Base-by-base conservation (phyloP, 2,113 vertebrate species). In the Dicerorhinus sumatrensis region DNA sequence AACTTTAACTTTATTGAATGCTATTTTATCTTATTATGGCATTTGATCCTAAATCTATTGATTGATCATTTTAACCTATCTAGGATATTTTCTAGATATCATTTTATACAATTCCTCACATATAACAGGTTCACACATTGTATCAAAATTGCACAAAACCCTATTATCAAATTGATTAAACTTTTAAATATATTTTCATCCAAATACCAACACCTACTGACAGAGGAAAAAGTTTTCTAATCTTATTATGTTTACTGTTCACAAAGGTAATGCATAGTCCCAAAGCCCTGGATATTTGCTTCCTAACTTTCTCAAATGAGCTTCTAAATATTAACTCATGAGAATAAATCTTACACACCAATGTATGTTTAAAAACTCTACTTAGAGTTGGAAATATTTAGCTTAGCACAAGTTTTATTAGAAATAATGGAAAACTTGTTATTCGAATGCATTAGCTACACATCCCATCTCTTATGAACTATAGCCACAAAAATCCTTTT, bases 391-490 rank as follows among this genome's bases (percentile, higher is more conserved):
- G 58, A 46, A 69, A 46, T 81, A 89, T n/a, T 62, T 42, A 81
- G 70, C 27, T 65, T 75, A 39, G 46, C 8, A 25, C 9, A 85
- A 67, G 54, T 89, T 91, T 79, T 84, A 86, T 80, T 76, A 80
- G 62, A 58, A 70, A 82, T 80, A 98, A 94, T 77, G 46, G 65
- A 70, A 88, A 96, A 23, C 25, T 67, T 73, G 18, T 7, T 84
- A 51, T 56, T 91, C 56, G 54, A 84, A 58, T 87, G 0, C 89
- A 93, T 92, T 90, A 36, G 11, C 10, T 84, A 17, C 25, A 11
- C 8, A 67, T 65, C 27, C 29, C 58, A 54, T 31, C 54, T 51
- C 10, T 80, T 9, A 27, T 1, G 21, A 88, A 65, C 6, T 8
- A 18, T 8, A 92, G 51, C 56, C 75, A 87, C 48, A 90, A 33